Evolutionary conservation across 2,888 invertebrate genomes (phyloP).

Genomic region (Ennomos erosarius): DNA sequence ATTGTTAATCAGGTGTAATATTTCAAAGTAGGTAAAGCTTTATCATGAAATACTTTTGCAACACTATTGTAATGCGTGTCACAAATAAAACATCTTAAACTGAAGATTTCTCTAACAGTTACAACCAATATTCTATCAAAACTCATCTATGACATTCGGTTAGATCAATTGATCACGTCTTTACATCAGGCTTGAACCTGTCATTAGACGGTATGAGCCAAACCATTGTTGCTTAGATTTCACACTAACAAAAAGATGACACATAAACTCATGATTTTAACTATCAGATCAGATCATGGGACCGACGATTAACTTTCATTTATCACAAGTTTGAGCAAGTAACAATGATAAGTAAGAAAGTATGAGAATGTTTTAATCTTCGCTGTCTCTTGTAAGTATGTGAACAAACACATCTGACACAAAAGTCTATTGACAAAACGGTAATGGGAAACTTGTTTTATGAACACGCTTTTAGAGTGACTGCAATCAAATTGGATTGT

Average conservation of each 20-base stretch:
- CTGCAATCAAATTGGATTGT: background rate
- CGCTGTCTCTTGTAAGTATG: slow-evolving; percentile 23
- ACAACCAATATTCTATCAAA: slow-evolving; percentile 9
- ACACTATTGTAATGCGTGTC: too few relatives aligned
- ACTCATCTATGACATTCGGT: slow-evolving; percentile 7
- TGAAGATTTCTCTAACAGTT: slow-evolving; percentile 12
- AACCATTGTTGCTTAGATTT: slow-evolving; percentile 13
- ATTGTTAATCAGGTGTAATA: too few relatives aligned
- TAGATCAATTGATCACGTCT: background rate
- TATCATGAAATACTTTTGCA: too few relatives aligned
- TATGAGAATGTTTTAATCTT: slow-evolving; percentile 36
- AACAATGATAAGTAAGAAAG: slow-evolving; percentile 42
- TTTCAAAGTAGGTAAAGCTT: too few relatives aligned
- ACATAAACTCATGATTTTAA: slow-evolving; percentile 30
- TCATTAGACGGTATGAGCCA: background rate
- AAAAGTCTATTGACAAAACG: slow-evolving; percentile 33
- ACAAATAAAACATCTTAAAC: slow-evolving; percentile 5
- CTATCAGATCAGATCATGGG: slow-evolving; percentile 26
- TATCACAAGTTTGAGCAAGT: slow-evolving; percentile 31
- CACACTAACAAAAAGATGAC: slow-evolving; percentile 33
- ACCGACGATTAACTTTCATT: slow-evolving; percentile 42
- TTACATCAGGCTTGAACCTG: background rate
- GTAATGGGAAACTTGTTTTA: slow-evolving; percentile 24
- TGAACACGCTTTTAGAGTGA: slow-evolving; percentile 6
- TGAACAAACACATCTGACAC: slow-evolving; percentile 36